Evolutionary conservation across 2,113 vertebrate genomes (phyloP).

Genomic region (Onychostoma macrolepis): DNA sequence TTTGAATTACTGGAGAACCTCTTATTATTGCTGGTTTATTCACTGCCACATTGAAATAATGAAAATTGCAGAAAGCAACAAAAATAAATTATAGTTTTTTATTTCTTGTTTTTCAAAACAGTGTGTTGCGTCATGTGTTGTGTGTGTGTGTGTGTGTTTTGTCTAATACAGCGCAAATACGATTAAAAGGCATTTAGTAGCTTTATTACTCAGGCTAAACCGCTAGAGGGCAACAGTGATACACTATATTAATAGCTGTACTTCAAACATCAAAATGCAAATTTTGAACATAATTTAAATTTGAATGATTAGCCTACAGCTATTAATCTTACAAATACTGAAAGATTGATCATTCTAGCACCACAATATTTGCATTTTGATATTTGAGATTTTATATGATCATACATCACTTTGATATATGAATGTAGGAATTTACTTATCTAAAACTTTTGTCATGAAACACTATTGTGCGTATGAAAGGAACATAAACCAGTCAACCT

Average conservation of each 20-base stretch:
- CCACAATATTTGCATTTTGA: neutral
- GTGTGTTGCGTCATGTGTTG: constrained; percentile 44
- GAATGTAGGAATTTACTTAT: neutral
- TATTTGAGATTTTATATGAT: too few relatives aligned
- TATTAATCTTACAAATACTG: neutral
- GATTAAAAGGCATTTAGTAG: too few relatives aligned
- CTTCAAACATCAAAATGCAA: neutral
- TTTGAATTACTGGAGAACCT: constrained; percentile 77
- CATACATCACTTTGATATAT: too few relatives aligned
- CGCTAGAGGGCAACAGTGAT: neutral
- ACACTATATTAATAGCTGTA: neutral
- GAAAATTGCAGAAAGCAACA: constrained; percentile 89
- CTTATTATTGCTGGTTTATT: constrained; percentile 81
- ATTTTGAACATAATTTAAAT: neutral
- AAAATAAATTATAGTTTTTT: constrained; percentile 99
- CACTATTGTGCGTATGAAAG: neutral
- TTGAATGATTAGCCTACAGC: neutral
- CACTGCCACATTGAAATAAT: constrained; percentile 92
- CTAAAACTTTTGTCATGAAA: neutral
- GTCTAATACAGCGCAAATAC: neutral
- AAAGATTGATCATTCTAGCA: neutral
- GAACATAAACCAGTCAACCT: neutral
- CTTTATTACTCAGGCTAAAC: neutral
- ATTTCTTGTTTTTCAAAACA: constrained; percentile 84
- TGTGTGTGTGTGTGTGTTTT: neutral